These are phyloP conservation scores for Thymelicus lineola DNA, from an alignment of 2,888 invertebrate genomes.

Conservation along the genomic window DNA sequence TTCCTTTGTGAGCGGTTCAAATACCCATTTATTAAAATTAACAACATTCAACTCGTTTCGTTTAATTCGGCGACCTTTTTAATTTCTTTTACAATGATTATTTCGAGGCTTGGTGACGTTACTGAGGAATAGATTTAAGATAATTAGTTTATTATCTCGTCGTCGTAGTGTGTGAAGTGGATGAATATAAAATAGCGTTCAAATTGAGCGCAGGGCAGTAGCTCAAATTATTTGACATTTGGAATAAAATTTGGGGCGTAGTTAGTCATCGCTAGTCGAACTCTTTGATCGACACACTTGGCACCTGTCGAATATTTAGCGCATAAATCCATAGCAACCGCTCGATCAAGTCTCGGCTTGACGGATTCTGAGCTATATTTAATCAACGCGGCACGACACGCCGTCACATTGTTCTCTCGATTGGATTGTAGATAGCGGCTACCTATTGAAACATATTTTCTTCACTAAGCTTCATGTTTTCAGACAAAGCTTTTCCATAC, in stretches of 20 bases:
- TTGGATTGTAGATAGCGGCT: slow-evolving; percentile 63
- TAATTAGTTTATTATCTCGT: neutral
- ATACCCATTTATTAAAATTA: slow-evolving; percentile 71
- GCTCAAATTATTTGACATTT: slow-evolving; percentile 85
- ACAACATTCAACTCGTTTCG: slow-evolving; percentile 38
- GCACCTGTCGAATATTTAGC: slow-evolving; percentile 85
- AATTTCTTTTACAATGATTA: neutral
- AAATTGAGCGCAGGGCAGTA: slow-evolving; percentile 62
- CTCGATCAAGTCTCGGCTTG: slow-evolving; percentile 74
- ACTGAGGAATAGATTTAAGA: neutral
- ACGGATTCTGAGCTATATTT: slow-evolving; percentile 84
- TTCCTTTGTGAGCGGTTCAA: slow-evolving; percentile 70
- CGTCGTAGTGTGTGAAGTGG: slow-evolving; percentile 9
- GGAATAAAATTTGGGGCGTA: slow-evolving; percentile 82
- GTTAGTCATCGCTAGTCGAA: slow-evolving; percentile 83
- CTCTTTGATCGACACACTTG: slow-evolving; percentile 84
- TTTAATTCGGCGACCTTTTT: slow-evolving; percentile 14
- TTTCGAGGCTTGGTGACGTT: slow-evolving; percentile 2
- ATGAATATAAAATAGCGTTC: slow-evolving; percentile 46
- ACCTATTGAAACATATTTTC: slow-evolving; percentile 69
- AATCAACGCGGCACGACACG: slow-evolving; percentile 76
- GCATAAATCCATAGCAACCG: slow-evolving; percentile 84
- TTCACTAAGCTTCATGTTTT: slow-evolving; percentile 37
- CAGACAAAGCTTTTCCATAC: slow-evolving; percentile 1
- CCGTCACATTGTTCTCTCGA: slow-evolving; percentile 78